phyloP scores from a whole-genome alignment of 2,888 invertebrate genomes.

The Hirtodrosophila trivittata region DNA sequence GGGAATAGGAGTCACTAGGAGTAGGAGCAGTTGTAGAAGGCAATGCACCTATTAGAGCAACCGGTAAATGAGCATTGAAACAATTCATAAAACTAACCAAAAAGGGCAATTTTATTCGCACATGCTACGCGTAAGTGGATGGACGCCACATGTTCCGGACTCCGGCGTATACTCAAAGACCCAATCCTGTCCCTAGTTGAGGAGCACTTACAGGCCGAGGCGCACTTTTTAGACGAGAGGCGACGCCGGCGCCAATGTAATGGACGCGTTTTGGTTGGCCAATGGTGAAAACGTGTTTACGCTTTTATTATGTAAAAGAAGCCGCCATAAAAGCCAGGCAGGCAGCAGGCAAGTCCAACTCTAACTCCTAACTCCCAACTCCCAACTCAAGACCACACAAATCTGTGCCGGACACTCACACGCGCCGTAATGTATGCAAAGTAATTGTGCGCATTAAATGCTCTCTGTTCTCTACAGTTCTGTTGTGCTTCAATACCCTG shows the following conservation, averaged over 20 bases:
- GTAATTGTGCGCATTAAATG: conserved; percentile 75
- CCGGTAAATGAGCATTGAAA: conserved; percentile 78
- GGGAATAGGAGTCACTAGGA: neutral
- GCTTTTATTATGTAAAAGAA: conserved; percentile 76
- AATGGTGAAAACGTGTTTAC: conserved; percentile 78
- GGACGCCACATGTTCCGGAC: conserved; percentile 15
- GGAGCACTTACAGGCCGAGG: conserved; percentile 42
- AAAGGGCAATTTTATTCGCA: conserved; percentile 59
- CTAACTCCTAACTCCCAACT: conserved; percentile 8
- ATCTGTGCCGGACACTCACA: conserved; percentile 46
- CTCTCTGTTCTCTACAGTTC: conserved; percentile 29
- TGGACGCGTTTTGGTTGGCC: conserved; percentile 49
- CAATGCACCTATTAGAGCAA: conserved; percentile 65
- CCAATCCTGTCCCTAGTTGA: conserved; percentile 6
- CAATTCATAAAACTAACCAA: conserved; percentile 75
- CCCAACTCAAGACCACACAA: conserved; percentile 25
- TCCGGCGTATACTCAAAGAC: neutral
- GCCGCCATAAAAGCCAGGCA: conserved; percentile 42
- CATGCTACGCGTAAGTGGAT: conserved; percentile 58
- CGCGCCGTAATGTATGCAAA: conserved; percentile 70
- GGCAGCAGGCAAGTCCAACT: conserved; percentile 4
- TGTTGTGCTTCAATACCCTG: conserved; percentile 12
- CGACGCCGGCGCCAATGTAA: conserved; percentile 65
- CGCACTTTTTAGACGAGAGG: conserved; percentile 10
- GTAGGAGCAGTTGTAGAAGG: neutral